Evolutionary conservation across 2,888 invertebrate species (phyloP), one percentile per base, ranked within the genome.

Genomic region (Lordiphosa fenestrarum): DNA sequence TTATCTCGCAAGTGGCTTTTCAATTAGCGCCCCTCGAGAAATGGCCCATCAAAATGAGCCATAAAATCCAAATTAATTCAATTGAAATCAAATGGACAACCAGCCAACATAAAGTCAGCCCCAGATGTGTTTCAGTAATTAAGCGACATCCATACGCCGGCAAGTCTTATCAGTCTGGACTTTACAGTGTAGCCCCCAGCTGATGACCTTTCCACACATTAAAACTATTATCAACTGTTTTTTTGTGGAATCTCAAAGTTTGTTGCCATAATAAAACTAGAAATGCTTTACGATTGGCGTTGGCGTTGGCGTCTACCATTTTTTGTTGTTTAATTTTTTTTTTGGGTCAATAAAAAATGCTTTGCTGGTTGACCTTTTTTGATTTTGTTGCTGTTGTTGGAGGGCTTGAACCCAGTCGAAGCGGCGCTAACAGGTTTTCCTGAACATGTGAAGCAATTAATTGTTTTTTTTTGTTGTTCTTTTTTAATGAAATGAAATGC

Each of bases 301-400:
- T 42, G 48, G 57, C 51, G 55, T 71, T 38, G 33, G 38, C 49
- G 13, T 25, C 46, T 23, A 42, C 23, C 25, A 15, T 56, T 55
- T 50, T 39, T 46, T 51, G n/a, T n/a, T n/a, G n/a, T 4, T 10
- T 1, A 1, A 15, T 41, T 47, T 48, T 53, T 44, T 64, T 60
- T 71, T 75, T 53, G 57, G 70, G 62, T 70, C 60, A 73, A 65
- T 63, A 71, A 53, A 56, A 73, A 69, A 70, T 54, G 69, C 73
- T 63, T 53, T 48, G 51, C 36, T 53, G 25, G 37, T 48, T 74
- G 57, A 74, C 65, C 77, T 74, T 74, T 64, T 63, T 53, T 30
- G 30, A 30, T 30, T 50, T 48, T 44, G 41, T 41, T 59, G 62
- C 64, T 44, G 66, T 50, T 53, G 56, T 46, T 49, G 23, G 36